These are phyloP conservation scores for Mythimna ferrago DNA, from an alignment of 2,888 invertebrate species.

Conservation along the genomic window DNA sequence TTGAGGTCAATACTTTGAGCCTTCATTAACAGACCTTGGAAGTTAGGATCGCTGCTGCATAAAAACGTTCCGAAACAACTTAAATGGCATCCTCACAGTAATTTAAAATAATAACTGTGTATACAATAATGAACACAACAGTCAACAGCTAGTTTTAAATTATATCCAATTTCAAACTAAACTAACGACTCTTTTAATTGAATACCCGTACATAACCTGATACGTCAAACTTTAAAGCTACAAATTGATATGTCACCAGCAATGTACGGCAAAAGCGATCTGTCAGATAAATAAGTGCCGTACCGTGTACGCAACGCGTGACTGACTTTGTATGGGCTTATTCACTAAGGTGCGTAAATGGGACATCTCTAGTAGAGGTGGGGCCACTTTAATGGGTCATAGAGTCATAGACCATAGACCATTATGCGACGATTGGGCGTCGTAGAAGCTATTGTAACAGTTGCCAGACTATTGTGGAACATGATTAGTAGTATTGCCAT, in stretches of 20 bases:
- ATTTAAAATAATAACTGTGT: constrained; percentile 53
- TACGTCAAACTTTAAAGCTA: constrained; percentile 6
- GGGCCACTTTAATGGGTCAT: constrained; percentile 79
- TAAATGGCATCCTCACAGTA: constrained; percentile 38
- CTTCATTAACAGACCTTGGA: constrained; percentile 46
- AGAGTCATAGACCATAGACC: constrained; percentile 70
- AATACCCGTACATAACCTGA: constrained; percentile 40
- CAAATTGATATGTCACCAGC: constrained; percentile 43
- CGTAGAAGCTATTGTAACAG: constrained; percentile 82
- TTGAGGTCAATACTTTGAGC: constrained; percentile 17
- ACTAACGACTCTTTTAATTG: constrained; percentile 40
- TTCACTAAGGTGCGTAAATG: constrained; percentile 74
- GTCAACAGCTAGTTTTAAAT: constrained; percentile 40
- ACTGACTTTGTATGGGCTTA: constrained; percentile 70
- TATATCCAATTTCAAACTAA: constrained; percentile 52
- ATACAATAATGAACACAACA: constrained; percentile 33
- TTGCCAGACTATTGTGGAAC: constrained; percentile 70
- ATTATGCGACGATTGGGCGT: constrained; percentile 75
- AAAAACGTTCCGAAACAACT: constrained; percentile 56
- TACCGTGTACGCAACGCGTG: constrained; percentile 69
- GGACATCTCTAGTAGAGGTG: constrained; percentile 81
- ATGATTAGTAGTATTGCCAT: constrained; percentile 73
- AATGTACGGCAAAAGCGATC: constrained; percentile 35
- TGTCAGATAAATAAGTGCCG: constrained; percentile 55
- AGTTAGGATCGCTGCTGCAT: constrained; percentile 29